Evolutionary conservation across 2,888 invertebrate genomes (phyloP), one percentile per base, ranked within the genome.

Genomic region (Caenorhabditis sp.): DNA sequence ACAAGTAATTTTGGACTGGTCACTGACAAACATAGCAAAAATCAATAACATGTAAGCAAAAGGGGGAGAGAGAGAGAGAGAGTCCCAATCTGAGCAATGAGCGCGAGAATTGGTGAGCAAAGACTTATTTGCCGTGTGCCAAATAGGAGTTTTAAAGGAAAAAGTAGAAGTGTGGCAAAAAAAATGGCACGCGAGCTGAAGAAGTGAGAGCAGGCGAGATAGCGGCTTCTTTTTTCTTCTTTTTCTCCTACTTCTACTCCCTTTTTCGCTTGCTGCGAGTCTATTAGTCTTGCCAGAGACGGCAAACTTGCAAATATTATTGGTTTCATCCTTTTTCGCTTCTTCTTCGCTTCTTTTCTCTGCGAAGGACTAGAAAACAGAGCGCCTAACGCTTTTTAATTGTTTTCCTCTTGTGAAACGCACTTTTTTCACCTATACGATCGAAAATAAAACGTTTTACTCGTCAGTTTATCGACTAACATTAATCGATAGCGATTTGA

Each of bases 141-240:
- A 68, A 68, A 68, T 59, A 59, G 59, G 68, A 48, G 45, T 58
- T 66, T 27, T 50, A 53, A 66, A 58, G 66, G 56, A 58, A 58
- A 53, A 66, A 58, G 66, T 66, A 58, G 66, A 65, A 66, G 66
- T 66, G 66, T 66, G 41, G 66, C 66, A 58, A 66, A 63, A 53
- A 20, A 45, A 3, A 8, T n/a, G n/a, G n/a, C n/a, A 8, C 41
- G 52, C 27, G 13, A 22, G 11, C 13, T 2, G 22, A 41, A 24
- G 30, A 41, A 41, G 39, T 26, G 48, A 56, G 48, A 65, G 52
- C 46, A 26, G n/a, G 30, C 17, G 41, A 50, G 39, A 27, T 26
- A 48, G 41, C 66, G 27, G 56, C 58, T 66, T 32, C 58, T 56
- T 35, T 45, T 46, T 55, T 45, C 37, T 26, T 32, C 52, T 68